These are phyloP conservation scores for Pavo muticus DNA, from an alignment of 2,113 vertebrate genomes.

Conservation along the genomic window DNA sequence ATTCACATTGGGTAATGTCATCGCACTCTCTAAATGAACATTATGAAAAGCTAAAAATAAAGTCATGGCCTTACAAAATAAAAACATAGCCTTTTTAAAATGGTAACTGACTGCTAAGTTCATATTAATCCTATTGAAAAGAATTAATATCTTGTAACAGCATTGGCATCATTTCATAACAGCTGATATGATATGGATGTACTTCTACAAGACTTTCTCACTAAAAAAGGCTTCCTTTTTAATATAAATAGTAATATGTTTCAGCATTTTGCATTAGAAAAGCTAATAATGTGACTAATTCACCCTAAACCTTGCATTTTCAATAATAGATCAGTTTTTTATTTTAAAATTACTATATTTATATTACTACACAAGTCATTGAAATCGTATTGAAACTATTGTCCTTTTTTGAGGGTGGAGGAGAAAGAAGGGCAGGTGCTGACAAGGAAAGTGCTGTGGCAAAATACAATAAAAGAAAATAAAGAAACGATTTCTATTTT, in stretches of 20 bases:
- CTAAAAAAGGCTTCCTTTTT: neutral
- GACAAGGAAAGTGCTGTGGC: neutral
- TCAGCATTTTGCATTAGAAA: neutral
- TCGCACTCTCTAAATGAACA: neutral
- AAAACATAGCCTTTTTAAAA: neutral
- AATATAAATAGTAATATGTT: neutral
- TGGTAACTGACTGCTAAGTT: neutral
- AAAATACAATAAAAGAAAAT: neutral
- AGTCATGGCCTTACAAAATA: neutral
- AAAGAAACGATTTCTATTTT: neutral
- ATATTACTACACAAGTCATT: neutral
- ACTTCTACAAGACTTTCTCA: neutral
- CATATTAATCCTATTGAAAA: neutral
- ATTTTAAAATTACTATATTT: neutral
- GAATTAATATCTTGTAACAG: neutral
- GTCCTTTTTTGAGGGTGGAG: neutral
- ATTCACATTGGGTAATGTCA: neutral
- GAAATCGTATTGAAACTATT: neutral
- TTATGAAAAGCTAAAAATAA: neutral
- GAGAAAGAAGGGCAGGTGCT: neutral
- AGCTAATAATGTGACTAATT: neutral
- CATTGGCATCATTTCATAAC: neutral
- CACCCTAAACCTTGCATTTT: neutral
- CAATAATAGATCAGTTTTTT: fast-evolving
- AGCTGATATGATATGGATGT: neutral